Conservation (phyloP, 2,797 vertebrate genomes). For the Ataeniobius toweri region DNA sequence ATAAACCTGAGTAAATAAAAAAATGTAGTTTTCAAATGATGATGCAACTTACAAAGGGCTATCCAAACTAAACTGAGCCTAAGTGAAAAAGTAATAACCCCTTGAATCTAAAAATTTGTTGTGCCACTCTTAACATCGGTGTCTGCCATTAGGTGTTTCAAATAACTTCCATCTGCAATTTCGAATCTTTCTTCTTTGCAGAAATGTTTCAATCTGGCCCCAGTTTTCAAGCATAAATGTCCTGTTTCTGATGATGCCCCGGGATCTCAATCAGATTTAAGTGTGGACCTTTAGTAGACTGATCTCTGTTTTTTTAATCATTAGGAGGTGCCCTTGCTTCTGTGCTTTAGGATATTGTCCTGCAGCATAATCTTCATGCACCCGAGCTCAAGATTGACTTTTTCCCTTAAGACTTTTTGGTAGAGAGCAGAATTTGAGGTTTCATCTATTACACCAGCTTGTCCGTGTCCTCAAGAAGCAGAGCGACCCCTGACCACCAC, state of each 20-base stretch:
- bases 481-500: not conserved
- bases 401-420: not conserved
- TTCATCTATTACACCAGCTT: not conserved
- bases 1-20: not conserved
- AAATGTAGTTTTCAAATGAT: not conserved
- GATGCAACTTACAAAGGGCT: not conserved
- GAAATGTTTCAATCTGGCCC: not conserved
- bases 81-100: not conserved
- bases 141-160: not conserved
- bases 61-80: not conserved
- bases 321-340: not conserved
- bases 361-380: not conserved
- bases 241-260: not conserved
- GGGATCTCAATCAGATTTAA: not conserved
- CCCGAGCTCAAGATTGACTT: not conserved
- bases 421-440: not conserved
- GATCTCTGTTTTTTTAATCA: not conserved
- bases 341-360: not conserved
- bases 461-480: not conserved
- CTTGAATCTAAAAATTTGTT: not conserved
- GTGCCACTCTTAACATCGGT: not conserved
- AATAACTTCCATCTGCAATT: too few relatives aligned
- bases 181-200: not conserved
- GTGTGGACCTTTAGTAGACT: not conserved
- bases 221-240: not conserved